A percentile compares a stretch with the other conserved stretches of the same genome.
Evolutionary conservation across 2,888 invertebrate species (phyloP).

Genomic region (Pseudeuparius sepicola): DNA sequence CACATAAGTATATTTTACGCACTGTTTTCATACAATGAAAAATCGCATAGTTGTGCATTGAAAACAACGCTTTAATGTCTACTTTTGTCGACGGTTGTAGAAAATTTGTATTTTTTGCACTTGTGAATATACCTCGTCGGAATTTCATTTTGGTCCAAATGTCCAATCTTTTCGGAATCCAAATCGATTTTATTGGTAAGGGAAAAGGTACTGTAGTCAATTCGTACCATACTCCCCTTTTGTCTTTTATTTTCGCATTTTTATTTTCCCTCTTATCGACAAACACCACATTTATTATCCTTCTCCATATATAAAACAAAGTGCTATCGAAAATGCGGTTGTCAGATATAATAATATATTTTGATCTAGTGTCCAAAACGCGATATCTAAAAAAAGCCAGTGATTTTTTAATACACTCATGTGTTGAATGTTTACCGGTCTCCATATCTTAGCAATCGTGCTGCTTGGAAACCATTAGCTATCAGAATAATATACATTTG

Average conservation of each 20-base stretch:
- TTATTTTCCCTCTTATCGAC: conserved; percentile 45
- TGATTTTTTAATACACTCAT: conserved; percentile 1
- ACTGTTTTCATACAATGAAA: no score
- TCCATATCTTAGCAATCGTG: conserved; percentile 56
- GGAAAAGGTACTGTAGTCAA: conserved; percentile 68
- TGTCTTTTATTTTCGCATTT: conserved; percentile 22
- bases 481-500: conserved; percentile 60
- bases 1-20: no score
- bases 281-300: conserved; percentile 65
- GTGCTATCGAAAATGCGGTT: conserved; percentile 53
- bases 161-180: conserved; percentile 53
- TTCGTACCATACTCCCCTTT: conserved; percentile 52
- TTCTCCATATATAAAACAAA: conserved; percentile 64
- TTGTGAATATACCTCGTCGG: conserved; percentile 38
- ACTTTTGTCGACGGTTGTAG: no score
- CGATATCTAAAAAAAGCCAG: conserved; percentile 44
- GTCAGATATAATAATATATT: conserved; percentile 63
- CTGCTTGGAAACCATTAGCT: conserved; percentile 59
- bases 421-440: conserved; percentile 47
- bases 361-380: conserved; percentile 58
- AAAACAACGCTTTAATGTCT: no score
- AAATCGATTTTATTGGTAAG: conserved; percentile 44
- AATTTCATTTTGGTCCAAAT: conserved; percentile 57
- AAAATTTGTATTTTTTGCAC: no score
- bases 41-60: no score